Base-by-base conservation (phyloP, 1,140 invertebrate genomes). In the Physella acuta region DNA sequence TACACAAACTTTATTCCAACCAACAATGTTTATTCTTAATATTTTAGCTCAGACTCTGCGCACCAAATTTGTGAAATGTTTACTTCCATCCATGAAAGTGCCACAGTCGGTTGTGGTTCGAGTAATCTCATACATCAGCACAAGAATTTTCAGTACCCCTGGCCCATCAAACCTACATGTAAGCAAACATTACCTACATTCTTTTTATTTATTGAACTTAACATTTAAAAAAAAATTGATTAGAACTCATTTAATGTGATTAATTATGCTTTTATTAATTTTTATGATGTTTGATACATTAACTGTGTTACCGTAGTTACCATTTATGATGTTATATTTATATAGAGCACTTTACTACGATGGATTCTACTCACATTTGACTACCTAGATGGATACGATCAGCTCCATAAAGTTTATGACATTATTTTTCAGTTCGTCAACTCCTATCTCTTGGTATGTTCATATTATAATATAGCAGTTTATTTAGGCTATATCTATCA, bases 291-390 rank as follows among this genome's bases (percentile, higher is more conserved):
- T 44, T 44, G 8, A 44, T 8, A 8, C 39, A 44, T 44, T 44
- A 20, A 20, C 8, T 44, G 8, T 44, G 20, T 44, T 20, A 44
- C 8, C 20, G 39, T 44, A 44, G 8, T 11, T 44, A 44, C 39
- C 20, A 44, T 44, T 44, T 20, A 44, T 44, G 39, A 11, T 20
- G 8, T 8, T 20, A 44, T 24, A 14, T 60, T 59, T 34, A 71
- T 74, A 5, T 69, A 82, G 80, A 70, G 68, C 28, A 34, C 80
- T 56, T 63, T 82, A 55, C 39, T 82, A 14, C 70, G 79, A 14
- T 80, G 79, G 78, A 75, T 82, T n/a, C 59, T 81, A 5, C 72
- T 81, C 0, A 71, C 80, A 2, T 82, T 75, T 72, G 81, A 82
- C 65, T 75, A 77, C 58, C 76, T 82, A 16, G 78, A 82, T n/a